A percentile compares a stretch with the other conserved stretches of the same genome.
Evolutionary conservation across 1,140 invertebrate species (phyloP).

Genomic region (Bombus picipes): DNA sequence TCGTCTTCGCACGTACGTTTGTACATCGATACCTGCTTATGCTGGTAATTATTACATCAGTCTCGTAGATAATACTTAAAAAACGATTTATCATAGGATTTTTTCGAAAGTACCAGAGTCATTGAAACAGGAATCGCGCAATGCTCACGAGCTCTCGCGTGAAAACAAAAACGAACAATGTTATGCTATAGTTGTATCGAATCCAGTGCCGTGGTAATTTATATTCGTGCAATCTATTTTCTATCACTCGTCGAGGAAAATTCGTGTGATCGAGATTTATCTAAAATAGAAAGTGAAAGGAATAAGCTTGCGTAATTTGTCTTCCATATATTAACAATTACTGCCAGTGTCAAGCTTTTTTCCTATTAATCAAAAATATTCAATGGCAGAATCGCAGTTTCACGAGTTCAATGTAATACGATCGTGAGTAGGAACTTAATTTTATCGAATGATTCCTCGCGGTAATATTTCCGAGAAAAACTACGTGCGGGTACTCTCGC

Average conservation of each 20-base stretch:
- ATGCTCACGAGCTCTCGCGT: background rate
- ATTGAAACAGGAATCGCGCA: background rate
- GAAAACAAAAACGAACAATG: slow-evolving; percentile 2
- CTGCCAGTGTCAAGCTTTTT: background rate
- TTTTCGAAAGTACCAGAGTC: background rate
- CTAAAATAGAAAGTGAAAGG: slow-evolving; percentile 43
- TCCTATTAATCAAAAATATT: background rate
- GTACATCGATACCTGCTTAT: background rate
- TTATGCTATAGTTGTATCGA: slow-evolving; percentile 1
- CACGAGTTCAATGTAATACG: background rate
- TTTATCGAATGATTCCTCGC: background rate
- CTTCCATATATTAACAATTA: slow-evolving; percentile 23
- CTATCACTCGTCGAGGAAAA: background rate
- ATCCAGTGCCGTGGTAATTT: slow-evolving; percentile 2
- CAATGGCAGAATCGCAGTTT: background rate
- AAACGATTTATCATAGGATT: background rate
- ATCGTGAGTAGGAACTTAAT: background rate
- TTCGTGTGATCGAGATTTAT: slow-evolving; percentile 23
- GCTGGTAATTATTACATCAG: background rate
- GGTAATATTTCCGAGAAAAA: slow-evolving; percentile 1
- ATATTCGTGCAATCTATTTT: background rate
- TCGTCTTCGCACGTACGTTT: too few relatives aligned
- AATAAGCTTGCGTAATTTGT: background rate
- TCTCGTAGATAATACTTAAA: too few relatives aligned
- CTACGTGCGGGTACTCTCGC: background rate